Evolutionary conservation across 2,888 invertebrate genomes (phyloP).

Genomic region (Pandemis cinnamomeana): DNA sequence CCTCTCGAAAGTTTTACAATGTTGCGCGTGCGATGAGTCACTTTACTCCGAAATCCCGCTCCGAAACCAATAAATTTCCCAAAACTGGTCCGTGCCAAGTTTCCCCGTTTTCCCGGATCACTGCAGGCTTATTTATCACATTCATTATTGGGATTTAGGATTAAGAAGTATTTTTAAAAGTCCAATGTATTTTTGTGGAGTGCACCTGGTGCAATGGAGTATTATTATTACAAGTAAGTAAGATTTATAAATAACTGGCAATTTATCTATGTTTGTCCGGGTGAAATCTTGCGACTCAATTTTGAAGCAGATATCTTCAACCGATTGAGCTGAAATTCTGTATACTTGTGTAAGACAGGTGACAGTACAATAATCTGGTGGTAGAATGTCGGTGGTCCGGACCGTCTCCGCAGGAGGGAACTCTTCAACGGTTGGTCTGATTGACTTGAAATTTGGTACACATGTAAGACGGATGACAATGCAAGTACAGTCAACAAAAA

Average conservation of each 20-base stretch:
- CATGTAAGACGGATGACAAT: too few relatives aligned
- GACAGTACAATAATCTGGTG: too few relatives aligned
- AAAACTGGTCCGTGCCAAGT: conserved; percentile 29
- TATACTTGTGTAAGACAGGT: too few relatives aligned
- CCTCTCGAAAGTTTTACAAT: neutral
- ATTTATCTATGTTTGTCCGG: too few relatives aligned
- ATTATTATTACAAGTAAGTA: neutral
- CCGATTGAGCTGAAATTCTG: too few relatives aligned
- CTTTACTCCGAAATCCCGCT: conserved; percentile 26
- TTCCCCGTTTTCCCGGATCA: conserved; percentile 35
- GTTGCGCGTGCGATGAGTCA: conserved; percentile 23
- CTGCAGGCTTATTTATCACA: conserved; percentile 31
- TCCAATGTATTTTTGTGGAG: conserved; percentile 29
- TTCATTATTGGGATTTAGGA: conserved; percentile 22
- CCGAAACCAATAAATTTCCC: conserved; percentile 34
- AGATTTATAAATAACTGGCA: neutral
- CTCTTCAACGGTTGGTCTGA: too few relatives aligned
- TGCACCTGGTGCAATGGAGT: conserved; percentile 32
- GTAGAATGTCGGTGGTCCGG: too few relatives aligned
- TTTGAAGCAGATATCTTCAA: too few relatives aligned
- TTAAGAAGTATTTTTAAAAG: conserved; percentile 33
- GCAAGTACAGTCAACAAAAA: too few relatives aligned
- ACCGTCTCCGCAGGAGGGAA: too few relatives aligned
- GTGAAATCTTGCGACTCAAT: too few relatives aligned
- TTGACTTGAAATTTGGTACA: too few relatives aligned